Percentiles rank a stretch among this genome's conserved stretches.
Conservation (phyloP, 2,888 invertebrate species). For the Rhagophthalmus giganteus region DNA sequence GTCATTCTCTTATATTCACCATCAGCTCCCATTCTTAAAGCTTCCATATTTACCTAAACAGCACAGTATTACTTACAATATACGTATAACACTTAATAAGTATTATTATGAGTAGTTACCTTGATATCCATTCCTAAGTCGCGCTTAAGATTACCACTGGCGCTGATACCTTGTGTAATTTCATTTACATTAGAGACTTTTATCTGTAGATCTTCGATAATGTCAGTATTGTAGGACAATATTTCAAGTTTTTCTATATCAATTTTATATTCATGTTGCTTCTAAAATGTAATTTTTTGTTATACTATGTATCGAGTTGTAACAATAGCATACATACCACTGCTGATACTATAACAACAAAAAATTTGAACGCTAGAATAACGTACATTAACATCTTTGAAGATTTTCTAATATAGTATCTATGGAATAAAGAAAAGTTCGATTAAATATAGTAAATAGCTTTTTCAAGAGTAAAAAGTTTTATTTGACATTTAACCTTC, state of each 20-base stretch:
- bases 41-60: slow-evolving; percentile 17
- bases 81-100: background rate
- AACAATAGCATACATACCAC: no score
- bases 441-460: no score
- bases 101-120: slow-evolving; percentile 4
- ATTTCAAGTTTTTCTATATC: slow-evolving; percentile 19
- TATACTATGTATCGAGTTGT: no score
- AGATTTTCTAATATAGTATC: no score
- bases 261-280: slow-evolving; percentile 12
- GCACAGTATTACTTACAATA: background rate
- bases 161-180: slow-evolving; percentile 18
- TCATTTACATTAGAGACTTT: slow-evolving; percentile 18
- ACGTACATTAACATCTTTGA: no score
- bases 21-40: slow-evolving; percentile 13
- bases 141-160: slow-evolving; percentile 15
- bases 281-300: no score
- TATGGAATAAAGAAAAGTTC: no score
- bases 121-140: slow-evolving; percentile 22
- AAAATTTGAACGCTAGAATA: no score
- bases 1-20: slow-evolving; percentile 14
- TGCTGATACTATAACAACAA: no score
- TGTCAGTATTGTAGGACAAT: slow-evolving; percentile 10
- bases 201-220: slow-evolving; percentile 6
- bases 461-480: no score
- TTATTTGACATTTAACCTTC: no score